Base-by-base conservation (phyloP, 2,113 vertebrate species). In the Reinhardtius hippoglossoides region DNA sequence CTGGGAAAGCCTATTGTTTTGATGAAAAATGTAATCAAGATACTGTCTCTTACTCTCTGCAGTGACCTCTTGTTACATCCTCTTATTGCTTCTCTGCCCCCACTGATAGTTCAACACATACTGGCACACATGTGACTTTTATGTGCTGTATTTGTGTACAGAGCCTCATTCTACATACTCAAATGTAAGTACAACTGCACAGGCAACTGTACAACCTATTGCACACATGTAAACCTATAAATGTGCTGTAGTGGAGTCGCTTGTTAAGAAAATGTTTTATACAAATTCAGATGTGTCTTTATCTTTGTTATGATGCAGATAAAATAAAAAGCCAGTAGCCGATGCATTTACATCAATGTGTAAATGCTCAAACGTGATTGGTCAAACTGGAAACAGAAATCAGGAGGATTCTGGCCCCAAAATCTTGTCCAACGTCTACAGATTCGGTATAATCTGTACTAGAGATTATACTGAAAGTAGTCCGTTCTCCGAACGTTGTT, bases 1-100 rank as follows among this genome's bases (percentile, higher is more conserved):
- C 74, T 70, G 20, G 55, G 68, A 84, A 58, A 69, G 72, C 40
- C 77, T 78, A 71, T 88, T 89, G 76, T 91, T 88, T 82, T 83
- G 85, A 81, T 90, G 86, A 83, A 83, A 91, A 89, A 89, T 80
- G 65, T 78, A 90, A 91, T 90, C 88, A 88, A 76, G 81, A 87
- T 72, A 74, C 50, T 24, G 84, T 87, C 76, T 85, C 76, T 87
- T 68, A 62, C 60, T 71, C 69, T 52, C 76, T 65, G 79, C 16
- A 1, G 74, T 72, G 16, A 20, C 48, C 76, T 81, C 55, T 57
- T 68, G 70, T 81, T 64, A 63, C 31, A 0, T 62, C 52, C 55
- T 55, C 88, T 74, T 78, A 71, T 62, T 69, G 44, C 35, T 50
- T 63, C 54, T 71, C 62, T 78, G 21, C 44, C 48, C 14, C 27